Conservation (phyloP, 2,113 vertebrate genomes). For the Scartelaos histophorus region DNA sequence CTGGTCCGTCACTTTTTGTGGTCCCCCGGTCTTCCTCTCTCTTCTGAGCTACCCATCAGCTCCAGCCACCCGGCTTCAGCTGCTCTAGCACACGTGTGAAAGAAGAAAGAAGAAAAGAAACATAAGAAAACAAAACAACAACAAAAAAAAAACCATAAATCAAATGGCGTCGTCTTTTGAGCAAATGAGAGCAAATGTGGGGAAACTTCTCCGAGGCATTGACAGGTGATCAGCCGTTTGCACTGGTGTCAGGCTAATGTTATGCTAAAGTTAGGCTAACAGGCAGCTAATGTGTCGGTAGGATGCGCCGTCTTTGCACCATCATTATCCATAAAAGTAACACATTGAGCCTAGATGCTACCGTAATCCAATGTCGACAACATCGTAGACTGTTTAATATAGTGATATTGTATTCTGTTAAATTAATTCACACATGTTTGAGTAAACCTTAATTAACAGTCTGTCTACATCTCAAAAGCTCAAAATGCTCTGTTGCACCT, state of each 20-base stretch:
- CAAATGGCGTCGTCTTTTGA: constrained; percentile 85
- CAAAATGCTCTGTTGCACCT: no score
- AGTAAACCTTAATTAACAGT: no score
- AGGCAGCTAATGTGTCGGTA: neutral
- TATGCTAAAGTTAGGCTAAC: constrained; percentile 19
- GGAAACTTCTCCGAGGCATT: constrained; percentile 87
- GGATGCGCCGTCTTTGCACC: no score
- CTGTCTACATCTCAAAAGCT: no score
- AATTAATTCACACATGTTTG: no score
- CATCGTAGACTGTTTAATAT: no score
- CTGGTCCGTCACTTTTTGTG: neutral
- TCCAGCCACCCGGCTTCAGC: neutral
- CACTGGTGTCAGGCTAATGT: constrained; percentile 28
- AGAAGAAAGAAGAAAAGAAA: no score
- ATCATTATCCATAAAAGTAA: neutral
- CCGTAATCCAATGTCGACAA: neutral
- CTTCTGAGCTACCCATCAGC: constrained; percentile 31
- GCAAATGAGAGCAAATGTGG: constrained; percentile 91
- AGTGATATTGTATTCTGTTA: no score
- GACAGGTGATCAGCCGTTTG: constrained; percentile 77
- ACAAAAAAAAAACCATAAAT: neutral
- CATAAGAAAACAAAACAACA: no score
- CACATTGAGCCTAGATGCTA: neutral
- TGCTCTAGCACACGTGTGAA: constrained; percentile 55
- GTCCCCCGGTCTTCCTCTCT: neutral